Evolutionary conservation across 2,888 invertebrate species (phyloP).

Genomic region (Gnatocerus cornutus): DNA sequence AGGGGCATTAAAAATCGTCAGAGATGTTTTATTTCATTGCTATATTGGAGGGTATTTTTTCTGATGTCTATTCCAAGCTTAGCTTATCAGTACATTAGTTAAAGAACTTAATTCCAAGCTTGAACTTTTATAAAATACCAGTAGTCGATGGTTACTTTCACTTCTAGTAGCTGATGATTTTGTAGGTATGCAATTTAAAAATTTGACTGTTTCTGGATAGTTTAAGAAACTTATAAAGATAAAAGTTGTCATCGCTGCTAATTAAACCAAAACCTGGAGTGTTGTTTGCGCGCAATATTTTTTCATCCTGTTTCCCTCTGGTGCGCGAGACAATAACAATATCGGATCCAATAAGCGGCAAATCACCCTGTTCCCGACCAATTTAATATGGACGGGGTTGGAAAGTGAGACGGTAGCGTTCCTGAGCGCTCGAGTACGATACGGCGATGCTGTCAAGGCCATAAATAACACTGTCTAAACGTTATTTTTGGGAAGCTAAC

Average conservation of each 20-base stretch:
- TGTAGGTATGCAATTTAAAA: no score
- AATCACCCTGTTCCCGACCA: constrained; percentile 60
- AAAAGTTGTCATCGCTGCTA: constrained; percentile 1
- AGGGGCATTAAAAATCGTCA: no score
- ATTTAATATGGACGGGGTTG: constrained; percentile 64
- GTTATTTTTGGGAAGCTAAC: constrained; percentile 72
- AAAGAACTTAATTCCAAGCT: no score
- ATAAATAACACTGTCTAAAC: constrained; percentile 71
- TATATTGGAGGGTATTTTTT: no score
- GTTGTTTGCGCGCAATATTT: constrained; percentile 14
- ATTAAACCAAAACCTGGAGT: constrained; percentile 12
- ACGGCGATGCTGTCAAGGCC: constrained; percentile 64
- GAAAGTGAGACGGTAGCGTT: constrained; percentile 50
- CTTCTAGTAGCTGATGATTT: no score
- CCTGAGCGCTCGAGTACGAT: constrained; percentile 46
- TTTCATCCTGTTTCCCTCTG: constrained; percentile 3
- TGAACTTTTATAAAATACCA: no score
- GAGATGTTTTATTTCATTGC: no score
- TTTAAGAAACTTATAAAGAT: no score
- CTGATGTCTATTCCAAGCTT: no score
- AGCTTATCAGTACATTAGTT: no score
- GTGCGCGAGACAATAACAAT: constrained; percentile 60
- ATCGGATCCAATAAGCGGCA: constrained; percentile 65
- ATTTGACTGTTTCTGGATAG: no score
- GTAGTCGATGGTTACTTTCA: no score